Evolutionary conservation across 1,140 invertebrate genomes (phyloP), one percentile per base, ranked within the genome.

Genomic region (Arctopsyche grandis): DNA sequence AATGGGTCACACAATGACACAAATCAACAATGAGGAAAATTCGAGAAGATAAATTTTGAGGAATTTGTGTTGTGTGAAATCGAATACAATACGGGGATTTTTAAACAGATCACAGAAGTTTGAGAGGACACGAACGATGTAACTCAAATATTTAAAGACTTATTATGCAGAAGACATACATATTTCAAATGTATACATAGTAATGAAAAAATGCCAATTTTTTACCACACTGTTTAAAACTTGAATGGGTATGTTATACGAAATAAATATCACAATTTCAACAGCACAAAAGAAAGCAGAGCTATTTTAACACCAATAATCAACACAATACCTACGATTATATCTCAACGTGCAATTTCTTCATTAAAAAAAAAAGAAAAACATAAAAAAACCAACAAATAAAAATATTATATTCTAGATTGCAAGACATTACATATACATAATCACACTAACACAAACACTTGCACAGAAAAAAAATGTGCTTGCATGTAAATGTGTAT

Each of bases 321-420:
- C 14, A 66, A 66, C 5, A 66, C 63, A 66, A 12, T 24, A 66
- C 3, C 63, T 66, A 66, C 63, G 14, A 22, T 66, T 66, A 66
- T 52, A 38, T 66, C 24, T 66, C 22, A 66, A 66, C 63, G 63
- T 66, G 63, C 63, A 66, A 66, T 66, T 66, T 66, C 63, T 66
- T 24, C 10, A 19, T 12, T 26, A 12, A 66, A 66, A 66, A 66
- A 60, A 60, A 60, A n/a, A n/a, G n/a, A n/a, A n/a, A n/a, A n/a
- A n/a, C 9, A 58, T 58, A 58, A 21, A 66, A 66, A 24, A 66
- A 60, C n/a, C 14, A 22, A 21, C 19, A 21, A 60, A 16, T 24
- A 26, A 22, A 26, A 12, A 9, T 22, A 63, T 66, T 12, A 9
- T 26, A 66, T 19, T 60, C 56, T 26, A 66, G 12, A 26, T 29